Conservation (phyloP, 2,888 invertebrate species). For the Drosophila recens region DNA sequence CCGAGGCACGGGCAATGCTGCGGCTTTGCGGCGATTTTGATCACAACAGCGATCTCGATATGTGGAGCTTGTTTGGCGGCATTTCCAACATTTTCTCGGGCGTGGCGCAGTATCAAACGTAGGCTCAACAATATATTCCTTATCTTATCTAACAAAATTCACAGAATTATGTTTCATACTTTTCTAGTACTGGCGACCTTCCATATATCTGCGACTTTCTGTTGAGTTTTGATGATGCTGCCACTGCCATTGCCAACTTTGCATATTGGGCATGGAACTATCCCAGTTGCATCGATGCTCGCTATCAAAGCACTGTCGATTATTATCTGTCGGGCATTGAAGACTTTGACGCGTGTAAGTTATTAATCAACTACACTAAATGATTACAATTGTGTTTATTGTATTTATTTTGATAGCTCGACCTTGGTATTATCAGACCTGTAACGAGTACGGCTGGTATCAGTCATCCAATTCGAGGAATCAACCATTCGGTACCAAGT, state of each 20-base stretch:
- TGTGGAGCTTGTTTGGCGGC: slow-evolving; percentile 80
- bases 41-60: slow-evolving; percentile 77
- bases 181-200: slow-evolving; percentile 66
- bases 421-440: slow-evolving; percentile 93
- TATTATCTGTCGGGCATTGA: slow-evolving; percentile 60
- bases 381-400: background rate
- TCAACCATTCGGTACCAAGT: slow-evolving; percentile 86
- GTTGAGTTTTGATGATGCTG: slow-evolving; percentile 69
- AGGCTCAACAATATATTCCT: slow-evolving; percentile 16
- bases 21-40: slow-evolving; percentile 82
- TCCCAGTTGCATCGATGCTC: slow-evolving; percentile 67
- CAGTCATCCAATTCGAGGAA: slow-evolving; percentile 89
- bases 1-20: slow-evolving; percentile 79
- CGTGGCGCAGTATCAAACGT: slow-evolving; percentile 82
- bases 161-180: background rate
- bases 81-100: slow-evolving; percentile 81
- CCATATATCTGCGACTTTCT: slow-evolving; percentile 65
- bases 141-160: background rate
- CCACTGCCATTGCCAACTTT: slow-evolving; percentile 75
- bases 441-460: slow-evolving; percentile 94
- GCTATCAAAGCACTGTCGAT: slow-evolving; percentile 65
- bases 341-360: slow-evolving; percentile 65
- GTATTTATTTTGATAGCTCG: slow-evolving; percentile 86
- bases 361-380: background rate
- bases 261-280: slow-evolving; percentile 45